Evolutionary conservation across 2,888 invertebrate genomes (phyloP), one percentile per base, ranked within the genome.

Genomic region (Watsonalla cultraria): DNA sequence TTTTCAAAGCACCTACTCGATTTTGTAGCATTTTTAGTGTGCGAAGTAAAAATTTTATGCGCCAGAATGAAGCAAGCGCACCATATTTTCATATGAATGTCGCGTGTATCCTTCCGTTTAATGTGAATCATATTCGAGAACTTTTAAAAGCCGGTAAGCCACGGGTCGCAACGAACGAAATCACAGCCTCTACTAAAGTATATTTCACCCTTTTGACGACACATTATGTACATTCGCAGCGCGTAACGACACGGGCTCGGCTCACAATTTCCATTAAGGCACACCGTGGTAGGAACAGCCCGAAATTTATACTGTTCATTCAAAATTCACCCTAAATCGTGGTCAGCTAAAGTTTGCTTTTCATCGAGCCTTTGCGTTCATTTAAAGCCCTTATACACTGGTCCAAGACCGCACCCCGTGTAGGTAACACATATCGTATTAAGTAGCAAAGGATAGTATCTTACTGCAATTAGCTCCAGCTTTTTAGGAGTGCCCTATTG

Each of bases 181-280:
- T 90, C 90, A 88, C 86, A 78, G 81, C 77, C 80, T 24, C 2
- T 80, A 80, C 84, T 85, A 84, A 87, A 86, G 86, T 88, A 88
- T 86, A 87, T 87, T 88, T 88, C 85, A 88, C 88, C 89, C 90
- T 86, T 90, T 89, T 89, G 88, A 89, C 86, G 89, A 90, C 87
- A 86, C 86, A 90, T 89, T 90, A 88, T 84, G 82, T 89, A 90
- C 88, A 85, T 90, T 90, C 84, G 85, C 85, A 86, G 86, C 82
- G 84, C 82, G 85, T 89, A 86, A 89, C 86, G 87, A 85, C 86
- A 82, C 84, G 81, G 89, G 88, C 86, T 78, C 84, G 86, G 87
- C 83, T 87, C 84, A 86, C 88, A 88, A 88, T 90, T 88, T 90
- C 90, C 89, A 90, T 90, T 89, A 90, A 78, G 78, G 74, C 67